Evolutionary conservation across 2,888 invertebrate genomes (phyloP).

Genomic region (Euplagia quadripunctaria): DNA sequence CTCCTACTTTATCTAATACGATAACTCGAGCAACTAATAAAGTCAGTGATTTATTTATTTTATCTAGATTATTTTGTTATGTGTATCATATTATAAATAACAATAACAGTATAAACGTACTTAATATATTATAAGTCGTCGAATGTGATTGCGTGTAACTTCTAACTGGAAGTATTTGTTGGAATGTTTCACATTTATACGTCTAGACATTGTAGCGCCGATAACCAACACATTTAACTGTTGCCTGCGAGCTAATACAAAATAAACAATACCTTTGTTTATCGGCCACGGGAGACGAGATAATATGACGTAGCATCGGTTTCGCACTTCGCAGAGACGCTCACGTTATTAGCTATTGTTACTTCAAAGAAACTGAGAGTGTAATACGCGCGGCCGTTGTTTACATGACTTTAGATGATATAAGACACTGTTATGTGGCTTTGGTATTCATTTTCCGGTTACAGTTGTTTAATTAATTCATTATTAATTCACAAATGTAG

Average conservation of each 20-base stretch:
- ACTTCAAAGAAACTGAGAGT: slow-evolving; percentile 38
- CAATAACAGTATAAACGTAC: background rate
- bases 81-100: background rate
- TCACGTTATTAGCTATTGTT: slow-evolving; percentile 45
- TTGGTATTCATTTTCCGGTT: slow-evolving; percentile 6
- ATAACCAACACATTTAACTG: slow-evolving; percentile 36
- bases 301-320: slow-evolving; percentile 56
- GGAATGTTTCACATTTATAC: slow-evolving; percentile 45
- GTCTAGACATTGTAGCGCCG: slow-evolving; percentile 43
- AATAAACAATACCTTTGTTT: slow-evolving; percentile 76
- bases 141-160: slow-evolving; percentile 36
- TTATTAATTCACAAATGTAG: background rate
- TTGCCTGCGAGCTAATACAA: slow-evolving; percentile 41
- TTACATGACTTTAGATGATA: slow-evolving; percentile 7
- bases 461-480: background rate
- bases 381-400: slow-evolving; percentile 12
- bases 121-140: background rate
- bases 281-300: slow-evolving; percentile 51
- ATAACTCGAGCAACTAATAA: background rate
- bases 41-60: slow-evolving; percentile 5
- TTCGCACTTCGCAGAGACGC: slow-evolving; percentile 52
- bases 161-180: slow-evolving; percentile 44
- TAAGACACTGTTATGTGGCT: slow-evolving; percentile 4
- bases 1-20: background rate
- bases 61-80: background rate